These are phyloP conservation scores for Dasypus novemcinctus DNA, from an alignment of 2,113 vertebrate genomes.

Conservation along the genomic window DNA sequence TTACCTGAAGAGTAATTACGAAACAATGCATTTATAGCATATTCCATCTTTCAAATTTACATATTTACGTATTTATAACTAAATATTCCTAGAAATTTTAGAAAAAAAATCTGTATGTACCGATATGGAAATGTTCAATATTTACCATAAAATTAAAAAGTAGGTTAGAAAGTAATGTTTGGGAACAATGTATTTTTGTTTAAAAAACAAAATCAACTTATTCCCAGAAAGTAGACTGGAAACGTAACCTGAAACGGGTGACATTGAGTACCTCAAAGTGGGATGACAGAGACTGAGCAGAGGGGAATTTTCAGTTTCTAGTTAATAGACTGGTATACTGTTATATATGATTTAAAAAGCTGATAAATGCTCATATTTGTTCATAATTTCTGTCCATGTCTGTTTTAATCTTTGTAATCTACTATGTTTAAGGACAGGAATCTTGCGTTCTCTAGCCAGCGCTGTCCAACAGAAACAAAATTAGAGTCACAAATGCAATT, in stretches of 20 bases:
- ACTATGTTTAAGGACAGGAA: neutral
- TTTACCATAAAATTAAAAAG: neutral
- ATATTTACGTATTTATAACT: neutral
- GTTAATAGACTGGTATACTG: neutral
- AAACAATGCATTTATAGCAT: neutral
- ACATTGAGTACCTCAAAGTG: neutral
- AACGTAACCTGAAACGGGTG: neutral
- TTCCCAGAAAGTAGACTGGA: neutral
- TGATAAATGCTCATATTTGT: neutral
- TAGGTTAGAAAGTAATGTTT: neutral
- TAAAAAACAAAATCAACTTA: neutral
- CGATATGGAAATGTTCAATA: neutral
- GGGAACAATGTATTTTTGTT: neutral
- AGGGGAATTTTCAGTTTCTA: neutral
- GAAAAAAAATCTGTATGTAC: neutral
- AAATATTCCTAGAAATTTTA: slow-evolving; percentile 6
- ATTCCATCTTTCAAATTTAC: neutral
- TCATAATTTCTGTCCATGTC: neutral
- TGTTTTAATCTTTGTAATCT: neutral
- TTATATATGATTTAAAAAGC: neutral
- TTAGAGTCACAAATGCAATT: neutral
- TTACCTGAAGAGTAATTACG: neutral
- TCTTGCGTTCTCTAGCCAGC: neutral
- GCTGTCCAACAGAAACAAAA: neutral
- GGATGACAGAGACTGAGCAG: neutral